These are phyloP conservation scores for Dipodomys stephensi DNA, from an alignment of 2,113 vertebrate species.

Conservation along the genomic window DNA sequence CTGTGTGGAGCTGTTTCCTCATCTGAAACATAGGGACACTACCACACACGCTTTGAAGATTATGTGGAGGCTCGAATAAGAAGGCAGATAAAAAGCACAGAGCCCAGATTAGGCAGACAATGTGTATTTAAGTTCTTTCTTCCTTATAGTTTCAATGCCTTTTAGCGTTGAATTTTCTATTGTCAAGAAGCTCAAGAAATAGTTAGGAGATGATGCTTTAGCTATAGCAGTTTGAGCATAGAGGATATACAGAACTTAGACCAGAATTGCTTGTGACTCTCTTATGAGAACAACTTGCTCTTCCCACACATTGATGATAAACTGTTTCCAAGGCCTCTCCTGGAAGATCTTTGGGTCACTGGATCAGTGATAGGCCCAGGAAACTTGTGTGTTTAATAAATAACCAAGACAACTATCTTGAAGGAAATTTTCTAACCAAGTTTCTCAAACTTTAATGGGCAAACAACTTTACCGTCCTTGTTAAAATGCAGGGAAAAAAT, in stretches of 20 bases:
- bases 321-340: neutral
- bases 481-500: neutral
- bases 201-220: neutral
- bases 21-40: neutral
- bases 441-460: neutral
- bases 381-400: neutral
- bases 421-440: neutral
- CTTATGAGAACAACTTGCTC: neutral
- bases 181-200: neutral
- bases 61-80: neutral
- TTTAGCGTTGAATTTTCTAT: neutral
- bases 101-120: neutral
- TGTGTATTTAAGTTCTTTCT: neutral
- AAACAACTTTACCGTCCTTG: neutral
- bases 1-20: neutral
- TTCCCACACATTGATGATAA: neutral
- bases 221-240: neutral
- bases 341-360: neutral
- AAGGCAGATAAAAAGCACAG: neutral
- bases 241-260: neutral
- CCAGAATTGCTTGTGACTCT: neutral
- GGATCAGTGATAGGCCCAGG: neutral
- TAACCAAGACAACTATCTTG: neutral
- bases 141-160: neutral
- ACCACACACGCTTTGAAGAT: neutral